Evolutionary conservation across 2,797 vertebrate species (phyloP), one percentile per base, ranked within the genome.

Genomic region (Scleropages formosus): DNA sequence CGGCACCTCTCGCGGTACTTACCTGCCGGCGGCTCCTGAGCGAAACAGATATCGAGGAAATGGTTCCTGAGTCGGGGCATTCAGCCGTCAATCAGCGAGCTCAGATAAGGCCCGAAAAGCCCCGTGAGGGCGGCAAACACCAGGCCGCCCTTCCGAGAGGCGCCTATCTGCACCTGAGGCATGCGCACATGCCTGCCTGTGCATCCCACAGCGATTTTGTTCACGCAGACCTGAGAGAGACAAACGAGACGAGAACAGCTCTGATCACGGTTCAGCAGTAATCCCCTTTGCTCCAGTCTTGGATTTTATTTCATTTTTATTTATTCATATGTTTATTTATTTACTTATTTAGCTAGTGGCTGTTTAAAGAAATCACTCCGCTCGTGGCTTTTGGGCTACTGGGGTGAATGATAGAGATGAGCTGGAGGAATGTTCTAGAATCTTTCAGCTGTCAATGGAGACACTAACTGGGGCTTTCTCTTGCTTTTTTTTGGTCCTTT

Each of bases 231-330:
- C 73, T 69, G 64, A 44, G 69, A 73, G 63, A 61, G 27, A 47
- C 74, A 58, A 77, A 80, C 82, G 44, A 79, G 78, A 83, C 75
- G 65, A 83, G 81, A 80, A 77, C 84, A 82, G 82, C 88, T 89
- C 84, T 92, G 86, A 94, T 94, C 93, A 92, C 85, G 88, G 84
- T 82, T 93, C 92, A 92, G 77, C 89, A 90, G 87, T 88, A 93
- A 95, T 94, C 94, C 92, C 91, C 24, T 84, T 93, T 92, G 90
- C 89, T 93, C 91, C 93, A 92, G 94, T 95, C 88, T 94, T 91
- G 85, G 85, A 87, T 90, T 86, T 92, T 79, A 77, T 75, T 39
- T 39, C n/a, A 2, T 58, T 4, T 86, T 85, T 78, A 80, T 58
- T 16, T 58, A 15, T 82, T 79, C 77, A 77, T 78, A 75, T 72